A percentile compares a stretch with the other conserved stretches of the same genome.
phyloP scores from a whole-genome alignment of 2,797 vertebrate species.

The Hirundo rustica region DNA sequence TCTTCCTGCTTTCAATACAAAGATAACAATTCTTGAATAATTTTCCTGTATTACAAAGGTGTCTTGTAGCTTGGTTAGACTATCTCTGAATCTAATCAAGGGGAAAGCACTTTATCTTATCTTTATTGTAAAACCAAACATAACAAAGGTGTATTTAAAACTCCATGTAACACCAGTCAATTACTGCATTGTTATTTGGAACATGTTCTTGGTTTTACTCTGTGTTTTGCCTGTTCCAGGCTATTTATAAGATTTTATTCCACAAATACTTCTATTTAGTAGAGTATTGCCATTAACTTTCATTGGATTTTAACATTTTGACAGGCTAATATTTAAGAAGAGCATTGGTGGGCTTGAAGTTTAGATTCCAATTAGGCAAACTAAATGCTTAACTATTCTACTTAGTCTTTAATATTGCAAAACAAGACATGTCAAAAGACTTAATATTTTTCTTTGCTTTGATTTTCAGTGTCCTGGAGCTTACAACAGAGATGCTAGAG shows the following conservation, averaged over 20 bases:
- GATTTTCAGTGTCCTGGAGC: constrained; percentile 17
- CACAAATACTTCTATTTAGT: background rate
- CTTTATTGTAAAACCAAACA: background rate
- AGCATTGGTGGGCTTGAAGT: background rate
- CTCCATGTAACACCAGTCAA: background rate
- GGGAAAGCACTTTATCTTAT: constrained; percentile 13
- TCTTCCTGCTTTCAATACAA: background rate
- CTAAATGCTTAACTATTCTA: background rate
- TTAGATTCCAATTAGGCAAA: background rate
- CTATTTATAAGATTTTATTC: background rate
- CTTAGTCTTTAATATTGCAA: background rate
- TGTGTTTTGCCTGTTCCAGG: background rate
- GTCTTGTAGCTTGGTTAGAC: background rate
- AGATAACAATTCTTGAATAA: background rate
- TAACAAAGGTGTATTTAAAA: constrained; percentile 1
- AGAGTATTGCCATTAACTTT: background rate
- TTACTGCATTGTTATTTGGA: background rate
- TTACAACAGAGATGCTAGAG: background rate
- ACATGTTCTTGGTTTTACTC: background rate
- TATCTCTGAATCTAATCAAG: background rate
- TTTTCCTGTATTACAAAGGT: background rate
- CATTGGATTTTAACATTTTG: background rate
- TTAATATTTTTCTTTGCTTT: background rate
- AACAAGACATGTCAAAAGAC: background rate
- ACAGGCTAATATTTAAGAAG: background rate